These are phyloP conservation scores for Mesocentrotus franciscanus DNA, from an alignment of 53 echinoderm and acorn worm species.

Conservation along the genomic window DNA sequence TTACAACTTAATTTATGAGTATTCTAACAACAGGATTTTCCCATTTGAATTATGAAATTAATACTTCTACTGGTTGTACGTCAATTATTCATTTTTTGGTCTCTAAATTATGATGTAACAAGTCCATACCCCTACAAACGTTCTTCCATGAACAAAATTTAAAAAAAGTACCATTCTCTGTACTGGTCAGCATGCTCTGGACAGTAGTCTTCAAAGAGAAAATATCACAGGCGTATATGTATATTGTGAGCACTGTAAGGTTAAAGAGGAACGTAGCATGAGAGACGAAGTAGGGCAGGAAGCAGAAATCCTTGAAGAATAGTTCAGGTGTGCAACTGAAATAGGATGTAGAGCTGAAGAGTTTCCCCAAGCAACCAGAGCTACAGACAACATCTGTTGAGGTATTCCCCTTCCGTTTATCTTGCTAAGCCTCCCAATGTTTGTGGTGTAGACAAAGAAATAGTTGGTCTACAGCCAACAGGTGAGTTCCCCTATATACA, in stretches of 20 bases:
- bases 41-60: no score
- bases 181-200: no score
- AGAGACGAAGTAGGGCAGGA: constrained; percentile 24
- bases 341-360: constrained; percentile 21
- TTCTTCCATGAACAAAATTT: no score
- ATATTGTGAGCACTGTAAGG: background rate
- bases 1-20: no score
- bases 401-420: constrained; percentile 23
- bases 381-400: constrained; percentile 18
- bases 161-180: no score
- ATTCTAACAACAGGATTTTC: no score
- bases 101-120: no score
- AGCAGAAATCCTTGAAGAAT: background rate
- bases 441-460: constrained; percentile 36
- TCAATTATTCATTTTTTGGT: no score
- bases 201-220: no score
- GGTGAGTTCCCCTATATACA: background rate
- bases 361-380: background rate
- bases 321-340: constrained; percentile 19
- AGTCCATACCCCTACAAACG: no score
- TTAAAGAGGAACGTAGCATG: background rate
- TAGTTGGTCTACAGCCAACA: background rate
- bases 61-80: no score
- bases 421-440: constrained; percentile 17
- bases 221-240: no score